Evolutionary conservation across 2,113 vertebrate species (phyloP), one percentile per base, ranked within the genome.

Genomic region (Chionis minor): DNA sequence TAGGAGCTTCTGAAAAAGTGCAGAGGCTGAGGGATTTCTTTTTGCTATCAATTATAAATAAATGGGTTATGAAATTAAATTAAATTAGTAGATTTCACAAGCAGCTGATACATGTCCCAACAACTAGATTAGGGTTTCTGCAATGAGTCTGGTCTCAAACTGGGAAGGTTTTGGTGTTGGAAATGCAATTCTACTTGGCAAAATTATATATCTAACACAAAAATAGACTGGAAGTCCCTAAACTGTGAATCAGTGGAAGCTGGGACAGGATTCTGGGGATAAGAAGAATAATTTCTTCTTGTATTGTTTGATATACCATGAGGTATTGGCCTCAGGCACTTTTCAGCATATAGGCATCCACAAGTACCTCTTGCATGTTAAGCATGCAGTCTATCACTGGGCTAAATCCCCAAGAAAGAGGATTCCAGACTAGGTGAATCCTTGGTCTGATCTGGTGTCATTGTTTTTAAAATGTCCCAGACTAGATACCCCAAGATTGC

Each of bases 1-100:
- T 95, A 75, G 61, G 59, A 93, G 86, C 62, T 93, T 96, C 89
- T 80, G 90, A 81, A 87, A 75, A 95, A 87, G 45, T 49, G 17
- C 42, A 65, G 20, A 58, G 30, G 55, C 59, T 66, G 62, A 93
- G 59, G 58, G 86, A 81, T 70, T 90, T 85, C 44, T 86, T 86
- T 91, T 77, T 83, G 55, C 67, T 85, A 61, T n/a, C 35, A 83
- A 80, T 74, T 88, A 61, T 65, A 75, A 87, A 86, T 32, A 88
- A 90, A 66, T 38, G 42, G 26, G 47, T 77, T 56, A 23, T 55
- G 51, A 95, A 91, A 84, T 28, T 14, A 17, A 63, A 52, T 91
- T 47, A 84, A 84, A 52, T 91, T 47, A 84, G 81, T 59, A 86
- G 75, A 63, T 84, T 88, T 81, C 32, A 66, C 52, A 67, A 79